phyloP scores from a whole-genome alignment of 2,797 vertebrate species.

The Nannoperca obscura region DNA sequence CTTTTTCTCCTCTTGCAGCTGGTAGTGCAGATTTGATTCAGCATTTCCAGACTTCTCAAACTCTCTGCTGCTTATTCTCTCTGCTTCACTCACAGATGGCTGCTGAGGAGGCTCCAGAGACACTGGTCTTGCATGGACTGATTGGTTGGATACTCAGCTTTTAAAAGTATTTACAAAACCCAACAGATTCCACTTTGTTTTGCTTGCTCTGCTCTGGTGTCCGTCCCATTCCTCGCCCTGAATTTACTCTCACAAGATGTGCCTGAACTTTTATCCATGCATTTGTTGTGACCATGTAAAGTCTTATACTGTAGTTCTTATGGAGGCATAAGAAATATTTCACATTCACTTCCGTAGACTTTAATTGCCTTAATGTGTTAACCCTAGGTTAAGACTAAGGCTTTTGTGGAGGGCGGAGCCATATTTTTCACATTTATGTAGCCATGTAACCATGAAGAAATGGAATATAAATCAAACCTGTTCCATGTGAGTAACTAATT shows the following conservation, averaged over 20 bases:
- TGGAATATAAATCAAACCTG: constrained; percentile 63
- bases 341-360: constrained; percentile 21
- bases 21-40: constrained; percentile 76
- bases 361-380: constrained; percentile 34
- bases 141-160: constrained; percentile 46
- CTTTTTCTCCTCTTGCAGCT: constrained; percentile 66
- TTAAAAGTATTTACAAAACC: constrained; percentile 46
- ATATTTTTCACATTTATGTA: constrained; percentile 38
- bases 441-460: constrained; percentile 36
- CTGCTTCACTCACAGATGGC: constrained; percentile 61
- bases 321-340: constrained; percentile 36
- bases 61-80: constrained; percentile 63
- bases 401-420: constrained; percentile 23
- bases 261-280: not conserved
- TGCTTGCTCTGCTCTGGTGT: constrained; percentile 7
- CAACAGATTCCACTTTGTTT: constrained; percentile 29
- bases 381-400: constrained; percentile 41
- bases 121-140: constrained; percentile 18
- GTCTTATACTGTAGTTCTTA: not conserved
- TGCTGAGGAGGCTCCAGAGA: constrained; percentile 67
- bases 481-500: constrained; percentile 66
- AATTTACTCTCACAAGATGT: constrained; percentile 10
- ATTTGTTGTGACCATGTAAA: constrained; percentile 15
- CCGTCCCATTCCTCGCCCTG: constrained; percentile 12
- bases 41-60: constrained; percentile 63